Evolutionary conservation across 1,140 invertebrate species (phyloP).

Genomic region (fruit fly (Drosophila melanogaster)): DNA sequence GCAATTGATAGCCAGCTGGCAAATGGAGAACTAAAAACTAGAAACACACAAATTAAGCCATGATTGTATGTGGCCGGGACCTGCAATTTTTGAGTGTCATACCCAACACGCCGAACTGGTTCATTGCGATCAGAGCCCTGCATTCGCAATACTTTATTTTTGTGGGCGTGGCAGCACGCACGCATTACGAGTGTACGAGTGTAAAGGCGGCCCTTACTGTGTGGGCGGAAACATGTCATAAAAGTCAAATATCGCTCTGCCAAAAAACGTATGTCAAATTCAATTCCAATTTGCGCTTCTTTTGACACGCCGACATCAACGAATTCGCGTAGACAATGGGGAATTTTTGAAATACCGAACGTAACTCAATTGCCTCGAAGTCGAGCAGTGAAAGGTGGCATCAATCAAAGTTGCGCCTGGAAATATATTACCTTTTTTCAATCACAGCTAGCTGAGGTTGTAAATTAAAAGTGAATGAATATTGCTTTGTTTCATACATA

Average conservation of each 20-base stretch:
- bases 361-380: conserved; percentile 51
- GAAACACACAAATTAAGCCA: conserved; percentile 59
- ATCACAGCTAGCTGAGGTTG: conserved; percentile 5
- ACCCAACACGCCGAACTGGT: conserved; percentile 28
- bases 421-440: conserved; percentile 21
- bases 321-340: conserved; percentile 31
- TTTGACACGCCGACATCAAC: conserved; percentile 43
- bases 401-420: conserved; percentile 15
- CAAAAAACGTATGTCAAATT: conserved; percentile 40
- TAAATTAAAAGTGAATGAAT: background rate
- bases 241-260: conserved; percentile 47
- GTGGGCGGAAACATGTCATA: conserved; percentile 45
- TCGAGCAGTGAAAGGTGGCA: conserved; percentile 13
- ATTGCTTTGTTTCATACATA: background rate
- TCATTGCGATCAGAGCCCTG: conserved; percentile 21
- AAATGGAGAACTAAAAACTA: conserved; percentile 57
- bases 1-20: conserved; percentile 56
- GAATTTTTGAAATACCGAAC: conserved; percentile 45
- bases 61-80: conserved; percentile 46
- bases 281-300: conserved; percentile 43
- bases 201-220: background rate
- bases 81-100: conserved; percentile 38
- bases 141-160: conserved; percentile 40
- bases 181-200: conserved; percentile 36
- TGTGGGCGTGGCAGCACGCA: conserved; percentile 47